Evolutionary conservation across 2,888 invertebrate species (phyloP), one percentile per base, ranked within the genome.

Genomic region (Xylophagus ater): DNA sequence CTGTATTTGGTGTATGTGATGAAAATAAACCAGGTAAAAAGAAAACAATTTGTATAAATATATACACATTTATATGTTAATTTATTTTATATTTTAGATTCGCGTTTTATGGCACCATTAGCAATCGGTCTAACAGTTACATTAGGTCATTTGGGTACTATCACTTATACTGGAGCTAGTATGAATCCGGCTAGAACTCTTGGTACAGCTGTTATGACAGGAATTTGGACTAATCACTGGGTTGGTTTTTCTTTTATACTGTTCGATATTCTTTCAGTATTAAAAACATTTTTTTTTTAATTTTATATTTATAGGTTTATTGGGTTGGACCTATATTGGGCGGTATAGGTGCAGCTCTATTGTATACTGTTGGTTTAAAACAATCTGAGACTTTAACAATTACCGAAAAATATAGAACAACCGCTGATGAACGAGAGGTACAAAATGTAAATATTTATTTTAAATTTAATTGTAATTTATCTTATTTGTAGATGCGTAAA

Each of bases 101-200:
- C 82, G 53, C 84, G 82, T 53, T 75, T 80, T 24, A 78, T 85
- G 1, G 88, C 84, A 0, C 85, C 92, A 0, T 67, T 93, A 34
- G 81, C 88, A 40, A 92, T 93, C 54, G 93, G 93, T 0, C 71
- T 93, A 49, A 75, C 90, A 0, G 85, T 93, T 31, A 76, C 83
- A 0, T 68, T 87, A 44, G 85, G 88, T 5, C 92, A 93, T 61
- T 68, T 92, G 50, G 77, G 83, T 39, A 83, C 83, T 10, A 83
- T 92, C 55, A 78, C 81, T 65, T 77, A 74, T 56, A 90, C 92
- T 8, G 88, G 90, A 30, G 76, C 89, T 25, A 83, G 89, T 52
- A 90, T 92, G 90, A 92, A 92, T 67, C 89, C 92, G 0, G 92
- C 92, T 0, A 72, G 92, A 45, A 81, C 84, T 43, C 76, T 92